phyloP scores from a whole-genome alignment of 2,113 vertebrate genomes.

The Empidonax traillii region DNA sequence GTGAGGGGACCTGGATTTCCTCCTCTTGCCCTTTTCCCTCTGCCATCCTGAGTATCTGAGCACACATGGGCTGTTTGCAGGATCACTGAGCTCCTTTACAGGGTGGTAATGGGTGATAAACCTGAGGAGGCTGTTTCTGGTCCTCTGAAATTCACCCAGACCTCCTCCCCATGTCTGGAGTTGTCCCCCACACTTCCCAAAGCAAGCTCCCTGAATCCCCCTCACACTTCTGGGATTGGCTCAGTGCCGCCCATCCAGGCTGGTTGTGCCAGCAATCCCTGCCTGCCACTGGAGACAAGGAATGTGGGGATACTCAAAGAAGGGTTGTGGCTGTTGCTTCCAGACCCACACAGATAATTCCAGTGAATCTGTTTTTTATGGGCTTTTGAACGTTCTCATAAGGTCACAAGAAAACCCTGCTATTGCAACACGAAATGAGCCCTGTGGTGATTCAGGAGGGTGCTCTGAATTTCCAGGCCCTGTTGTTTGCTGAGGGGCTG shows the following conservation, averaged over 20 bases:
- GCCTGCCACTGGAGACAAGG: neutral
- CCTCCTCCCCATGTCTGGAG: fast-evolving
- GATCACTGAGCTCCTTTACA: neutral
- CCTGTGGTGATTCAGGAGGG: neutral
- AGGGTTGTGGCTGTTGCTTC: neutral
- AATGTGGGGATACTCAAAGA: too few relatives aligned
- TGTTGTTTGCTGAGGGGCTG: neutral
- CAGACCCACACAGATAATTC: neutral
- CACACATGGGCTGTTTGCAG: neutral
- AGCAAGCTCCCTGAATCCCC: neutral
- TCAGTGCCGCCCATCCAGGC: neutral
- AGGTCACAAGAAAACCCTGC: neutral
- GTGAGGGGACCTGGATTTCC: fast-evolving
- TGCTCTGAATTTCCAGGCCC: neutral
- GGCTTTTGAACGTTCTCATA: neutral
- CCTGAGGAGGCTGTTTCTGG: neutral
- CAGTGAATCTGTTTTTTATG: neutral
- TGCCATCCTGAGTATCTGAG: neutral
- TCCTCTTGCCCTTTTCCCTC: neutral
- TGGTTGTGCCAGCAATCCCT: neutral
- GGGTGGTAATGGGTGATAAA: neutral
- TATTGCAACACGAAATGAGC: neutral
- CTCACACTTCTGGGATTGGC: neutral
- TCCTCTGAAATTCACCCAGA: fast-evolving
- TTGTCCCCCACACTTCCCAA: neutral